These are phyloP conservation scores for Centruroides sculpturatus DNA, from an alignment of 1,140 invertebrate genomes.

Conservation along the genomic window DNA sequence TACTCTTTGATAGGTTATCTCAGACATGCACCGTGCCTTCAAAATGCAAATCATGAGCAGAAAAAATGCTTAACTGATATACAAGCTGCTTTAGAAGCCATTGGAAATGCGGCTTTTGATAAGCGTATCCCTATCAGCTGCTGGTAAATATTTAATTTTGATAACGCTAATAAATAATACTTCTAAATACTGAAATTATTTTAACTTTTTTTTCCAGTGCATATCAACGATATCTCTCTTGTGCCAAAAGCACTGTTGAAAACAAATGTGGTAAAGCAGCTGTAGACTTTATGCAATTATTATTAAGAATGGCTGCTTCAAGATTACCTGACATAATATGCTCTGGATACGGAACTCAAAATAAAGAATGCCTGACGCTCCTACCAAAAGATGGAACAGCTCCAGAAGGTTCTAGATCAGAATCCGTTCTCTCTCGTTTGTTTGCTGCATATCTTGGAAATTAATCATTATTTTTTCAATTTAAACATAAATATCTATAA, in stretches of 20 bases:
- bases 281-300: slow-evolving; percentile 17
- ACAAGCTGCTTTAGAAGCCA: slow-evolving; percentile 19
- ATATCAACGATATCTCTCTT: slow-evolving; percentile 14
- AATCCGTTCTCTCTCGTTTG: slow-evolving; percentile 15
- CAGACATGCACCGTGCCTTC: slow-evolving; percentile 20
- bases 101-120: slow-evolving; percentile 18
- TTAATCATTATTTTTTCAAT: not conserved
- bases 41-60: slow-evolving; percentile 18
- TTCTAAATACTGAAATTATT: not conserved
- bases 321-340: slow-evolving; percentile 22
- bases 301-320: slow-evolving; percentile 21
- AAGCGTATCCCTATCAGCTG: slow-evolving; percentile 22
- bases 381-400: slow-evolving; percentile 13
- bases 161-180: too few relatives aligned
- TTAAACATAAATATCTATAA: too few relatives aligned
- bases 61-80: slow-evolving; percentile 21
- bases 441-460: slow-evolving; percentile 18
- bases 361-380: slow-evolving; percentile 12
- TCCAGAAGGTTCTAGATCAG: slow-evolving; percentile 16
- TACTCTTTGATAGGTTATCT: slow-evolving; percentile 14
- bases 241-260: slow-evolving; percentile 19
- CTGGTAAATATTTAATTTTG: slow-evolving; percentile 13
- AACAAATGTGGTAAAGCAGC: slow-evolving; percentile 23
- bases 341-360: slow-evolving; percentile 15
- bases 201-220: not conserved